Evolutionary conservation across 92 coral and sea anemone species (phyloP).

Genomic region (Palythoa heliodiscus): DNA sequence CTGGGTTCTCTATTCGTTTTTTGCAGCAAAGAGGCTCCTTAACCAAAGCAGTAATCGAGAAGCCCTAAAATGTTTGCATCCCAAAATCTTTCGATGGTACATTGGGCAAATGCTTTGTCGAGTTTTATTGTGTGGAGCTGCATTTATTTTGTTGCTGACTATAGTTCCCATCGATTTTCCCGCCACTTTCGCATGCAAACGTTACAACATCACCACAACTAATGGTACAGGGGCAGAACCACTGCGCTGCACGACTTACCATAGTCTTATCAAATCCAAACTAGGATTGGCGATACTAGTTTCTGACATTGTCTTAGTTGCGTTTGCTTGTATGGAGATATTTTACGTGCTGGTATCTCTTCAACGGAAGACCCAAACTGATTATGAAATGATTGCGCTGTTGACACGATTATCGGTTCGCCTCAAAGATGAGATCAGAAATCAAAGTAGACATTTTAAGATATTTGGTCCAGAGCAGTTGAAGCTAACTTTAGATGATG

Average conservation of each 20-base stretch:
- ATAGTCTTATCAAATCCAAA: conserved; percentile 28
- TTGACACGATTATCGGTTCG: conserved; percentile 40
- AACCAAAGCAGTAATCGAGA: conserved; percentile 33
- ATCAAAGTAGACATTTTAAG: conserved; percentile 28
- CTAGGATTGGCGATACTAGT: conserved; percentile 24
- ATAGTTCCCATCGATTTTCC: conserved; percentile 24
- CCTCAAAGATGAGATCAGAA: conserved; percentile 33
- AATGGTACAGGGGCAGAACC: conserved; percentile 17
- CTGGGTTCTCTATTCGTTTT: conserved; percentile 36
- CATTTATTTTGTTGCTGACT: conserved; percentile 18
- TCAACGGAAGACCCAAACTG: conserved; percentile 33
- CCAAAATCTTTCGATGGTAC: conserved; percentile 43
- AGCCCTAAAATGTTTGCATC: conserved; percentile 32
- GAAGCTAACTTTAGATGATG: conserved; percentile 32
- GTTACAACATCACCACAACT: neutral
- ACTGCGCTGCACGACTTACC: conserved; percentile 32
- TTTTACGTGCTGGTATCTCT: conserved; percentile 38
- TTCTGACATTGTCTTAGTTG: conserved; percentile 22
- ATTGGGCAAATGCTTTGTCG: conserved; percentile 34
- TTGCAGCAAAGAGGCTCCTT: conserved; percentile 43
- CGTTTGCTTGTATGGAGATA: conserved; percentile 32
- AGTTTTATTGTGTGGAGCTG: conserved; percentile 20
- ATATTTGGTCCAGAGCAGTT: conserved; percentile 42
- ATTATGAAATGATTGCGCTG: conserved; percentile 40
- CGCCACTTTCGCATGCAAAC: conserved; percentile 17